Percentiles rank a stretch among this genome's conserved stretches.
phyloP scores from a whole-genome alignment of 1,140 invertebrate genomes.

The Ridgeia piscesae region DNA sequence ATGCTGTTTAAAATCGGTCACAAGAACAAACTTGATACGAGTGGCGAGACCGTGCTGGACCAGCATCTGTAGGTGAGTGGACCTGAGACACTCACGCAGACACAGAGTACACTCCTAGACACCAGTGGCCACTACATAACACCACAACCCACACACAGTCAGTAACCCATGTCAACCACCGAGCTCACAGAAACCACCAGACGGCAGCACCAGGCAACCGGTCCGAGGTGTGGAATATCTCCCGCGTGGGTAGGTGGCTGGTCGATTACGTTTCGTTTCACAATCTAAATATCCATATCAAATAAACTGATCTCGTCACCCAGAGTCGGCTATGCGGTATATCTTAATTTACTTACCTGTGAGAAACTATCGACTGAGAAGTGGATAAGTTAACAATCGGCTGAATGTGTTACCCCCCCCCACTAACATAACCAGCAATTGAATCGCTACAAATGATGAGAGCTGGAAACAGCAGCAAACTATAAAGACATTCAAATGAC shows the following conservation, averaged over 20 bases:
- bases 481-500: neutral
- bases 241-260: neutral
- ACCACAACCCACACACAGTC: neutral
- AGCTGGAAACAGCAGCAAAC: neutral
- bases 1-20: neutral
- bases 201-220: neutral
- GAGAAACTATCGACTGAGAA: neutral
- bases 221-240: neutral
- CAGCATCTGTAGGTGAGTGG: neutral
- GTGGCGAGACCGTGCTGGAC: neutral
- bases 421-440: neutral
- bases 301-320: neutral
- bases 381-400: neutral
- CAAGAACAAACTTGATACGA: neutral
- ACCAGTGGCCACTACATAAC: neutral
- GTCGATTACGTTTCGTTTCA: neutral
- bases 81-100: neutral
- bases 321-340: neutral
- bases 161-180: neutral
- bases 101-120: neutral
- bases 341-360: neutral
- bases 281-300: neutral
- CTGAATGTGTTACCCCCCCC: neutral
- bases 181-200: neutral
- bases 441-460: neutral